Conservation (phyloP, 1,140 invertebrate genomes). For the Ooceraea biroi region DNA sequence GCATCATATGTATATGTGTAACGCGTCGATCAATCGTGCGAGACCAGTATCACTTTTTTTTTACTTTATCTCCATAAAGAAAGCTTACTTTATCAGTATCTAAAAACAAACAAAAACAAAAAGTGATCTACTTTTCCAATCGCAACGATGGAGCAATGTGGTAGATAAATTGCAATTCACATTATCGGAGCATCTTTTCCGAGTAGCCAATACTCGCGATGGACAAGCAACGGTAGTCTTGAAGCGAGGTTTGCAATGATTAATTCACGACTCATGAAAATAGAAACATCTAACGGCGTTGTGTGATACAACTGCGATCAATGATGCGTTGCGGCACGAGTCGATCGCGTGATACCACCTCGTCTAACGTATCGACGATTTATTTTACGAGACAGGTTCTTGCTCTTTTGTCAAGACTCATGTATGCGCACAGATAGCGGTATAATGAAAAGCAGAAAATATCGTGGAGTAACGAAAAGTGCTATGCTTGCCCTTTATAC, state of each 20-base stretch:
- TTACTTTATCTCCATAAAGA: too few species aligned
- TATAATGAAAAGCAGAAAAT: conserved; percentile 27
- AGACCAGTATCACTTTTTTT: too few species aligned
- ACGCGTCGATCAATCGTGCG: too few species aligned
- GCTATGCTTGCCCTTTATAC: not conserved
- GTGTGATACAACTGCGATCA: conserved; percentile 34
- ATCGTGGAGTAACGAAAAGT: too few species aligned
- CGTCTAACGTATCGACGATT: conserved; percentile 14
- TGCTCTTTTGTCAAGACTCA: conserved; percentile 13
- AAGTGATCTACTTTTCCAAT: too few species aligned
- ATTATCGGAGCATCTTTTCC: conserved; percentile 62
- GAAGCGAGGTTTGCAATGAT: conserved; percentile 79
- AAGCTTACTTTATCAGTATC: too few species aligned
- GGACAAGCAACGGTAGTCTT: conserved; percentile 76
- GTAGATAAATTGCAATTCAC: too few species aligned
- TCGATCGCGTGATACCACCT: conserved; percentile 33
- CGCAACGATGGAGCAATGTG: too few species aligned
- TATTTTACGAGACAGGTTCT: conserved; percentile 22
- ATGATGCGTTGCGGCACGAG: conserved; percentile 7
- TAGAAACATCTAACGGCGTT: conserved; percentile 75
- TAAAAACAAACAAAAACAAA: too few species aligned
- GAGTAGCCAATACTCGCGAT: conserved; percentile 76
- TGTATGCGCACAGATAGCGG: not conserved
- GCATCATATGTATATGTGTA: too few species aligned
- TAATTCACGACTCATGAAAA: conserved; percentile 80